Evolutionary conservation across 1,140 invertebrate species (phyloP), one percentile per base, ranked within the genome.

Genomic region (Amyelois transitella): DNA sequence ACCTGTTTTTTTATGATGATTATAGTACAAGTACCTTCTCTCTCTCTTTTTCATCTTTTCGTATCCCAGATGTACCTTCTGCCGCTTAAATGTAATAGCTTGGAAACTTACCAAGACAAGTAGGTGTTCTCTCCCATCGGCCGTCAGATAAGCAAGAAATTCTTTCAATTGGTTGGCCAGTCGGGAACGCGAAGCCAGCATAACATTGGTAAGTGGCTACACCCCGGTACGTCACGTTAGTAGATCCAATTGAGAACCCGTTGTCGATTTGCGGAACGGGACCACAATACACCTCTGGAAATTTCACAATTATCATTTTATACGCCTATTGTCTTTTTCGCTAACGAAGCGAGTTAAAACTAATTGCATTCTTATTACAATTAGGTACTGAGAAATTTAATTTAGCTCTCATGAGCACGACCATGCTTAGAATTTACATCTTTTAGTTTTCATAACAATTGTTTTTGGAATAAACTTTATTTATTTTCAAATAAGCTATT

Each of bases 201-300:
- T 99, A 98, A 83, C 97, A 99, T 72, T 98, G 96, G 81, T 98
- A 99, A 62, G 96, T 97, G 18, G 97, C 97, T 63, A 96, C 90
- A 10, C 97, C 97, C 59, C 92, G 92, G 69, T 96, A 99, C 0
- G 97, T 98, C 2, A 99, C 97, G 81, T 98, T 99, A 0, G 96
- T 95, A 0, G 97, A 97, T 47, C 94, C 95, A 75, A 98, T 97
- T 0, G 97, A 98, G 79, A 98, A 98, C 45, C 97, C 97, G 80
- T 98, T 99, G 69, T 98, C 96, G 55, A 99, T 99, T 90, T 98
- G 97, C 54, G 97, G 97, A 19, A 99, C 97, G 24, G 97, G 96
- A 51, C 97, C 97, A 86, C 97, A 99, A 77, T 99, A 99, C 14
- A 98, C 95, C 90, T 98, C 96, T 95, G 89, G 20, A 85, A 86